Evolutionary conservation across 2,888 invertebrate species (phyloP), one percentile per base, ranked within the genome.

Genomic region (Salpingus planirostris): DNA sequence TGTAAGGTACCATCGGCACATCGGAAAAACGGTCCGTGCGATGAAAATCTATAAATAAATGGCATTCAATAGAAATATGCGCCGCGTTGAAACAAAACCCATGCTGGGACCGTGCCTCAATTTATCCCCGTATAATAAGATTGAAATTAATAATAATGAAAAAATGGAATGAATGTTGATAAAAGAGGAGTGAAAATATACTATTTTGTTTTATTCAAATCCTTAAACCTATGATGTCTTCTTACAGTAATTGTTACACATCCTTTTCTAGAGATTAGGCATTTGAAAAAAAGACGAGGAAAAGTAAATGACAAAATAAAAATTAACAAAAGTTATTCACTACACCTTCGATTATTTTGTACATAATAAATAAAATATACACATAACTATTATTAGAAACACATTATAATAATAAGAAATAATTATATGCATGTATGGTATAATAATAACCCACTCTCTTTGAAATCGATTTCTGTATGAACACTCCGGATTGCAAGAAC

Each of bases 401-500:
- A 48, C 42, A 32, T 45, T 6, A 18, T 18, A 18, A 18, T 18
- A n/a, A n/a, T n/a, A n/a, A n/a, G n/a, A n/a, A n/a, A n/a, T n/a
- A n/a, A n/a, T n/a, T n/a, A n/a, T n/a, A n/a, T n/a, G n/a, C n/a
- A n/a, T n/a, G n/a, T n/a, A n/a, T n/a, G n/a, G n/a, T n/a, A n/a
- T n/a, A n/a, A n/a, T n/a, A 18, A 43, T 45, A 50, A 49, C 42
- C 49, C 50, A 52, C 52, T 54, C 54, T 52, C 50, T 49, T 53
- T 46, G 48, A 48, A 47, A 46, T 47, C 44, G 42, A 49, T 42
- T 48, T 44, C 40, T 47, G 43, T 43, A 44, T 52, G 47, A 64
- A 64, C 64, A 64, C 59, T 64, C 64, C 63, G n/a, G 63, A 50
- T 55, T 57, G 59, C 58, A 58, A 55, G 47, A 56, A 57, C 50